Conservation (phyloP, 2,797 vertebrate genomes). For the Amblyopsis hoosieri region DNA sequence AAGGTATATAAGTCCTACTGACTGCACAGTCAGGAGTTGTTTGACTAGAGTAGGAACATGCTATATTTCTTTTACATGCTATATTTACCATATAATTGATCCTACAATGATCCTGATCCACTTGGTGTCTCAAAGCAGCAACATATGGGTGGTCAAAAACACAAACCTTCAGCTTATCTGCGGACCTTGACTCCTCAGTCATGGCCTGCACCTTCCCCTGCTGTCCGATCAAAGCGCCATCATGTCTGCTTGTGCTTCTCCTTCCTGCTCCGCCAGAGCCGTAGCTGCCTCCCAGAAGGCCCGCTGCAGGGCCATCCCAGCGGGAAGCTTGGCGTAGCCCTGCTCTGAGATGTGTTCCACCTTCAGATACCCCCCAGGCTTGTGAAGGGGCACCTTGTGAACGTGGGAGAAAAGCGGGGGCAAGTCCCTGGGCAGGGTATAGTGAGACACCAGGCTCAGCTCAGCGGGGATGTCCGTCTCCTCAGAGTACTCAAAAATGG, state of each 20-base stretch:
- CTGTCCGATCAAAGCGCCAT: too few relatives aligned
- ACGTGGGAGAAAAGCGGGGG: conserved; percentile 80
- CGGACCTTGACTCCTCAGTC: too few relatives aligned
- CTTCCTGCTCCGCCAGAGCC: conserved; percentile 17
- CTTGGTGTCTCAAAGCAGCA: too few relatives aligned
- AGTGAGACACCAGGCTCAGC: conserved; percentile 71
- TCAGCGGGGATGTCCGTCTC: conserved; percentile 71
- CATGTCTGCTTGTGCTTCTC: too few relatives aligned
- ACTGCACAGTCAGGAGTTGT: neutral
- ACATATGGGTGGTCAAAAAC: too few relatives aligned
- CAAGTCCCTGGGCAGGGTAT: conserved; percentile 70
- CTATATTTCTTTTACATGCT: too few relatives aligned
- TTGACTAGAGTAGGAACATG: too few relatives aligned
- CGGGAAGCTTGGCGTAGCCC: conserved; percentile 60
- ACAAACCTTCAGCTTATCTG: too few relatives aligned
- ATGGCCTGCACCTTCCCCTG: too few relatives aligned
- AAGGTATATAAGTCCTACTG: neutral
- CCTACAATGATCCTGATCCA: too few relatives aligned
- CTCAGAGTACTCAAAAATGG: conserved; percentile 74
- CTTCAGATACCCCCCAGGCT: conserved; percentile 70
- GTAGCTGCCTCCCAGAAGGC: conserved; percentile 68
- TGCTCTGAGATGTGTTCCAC: conserved; percentile 74
- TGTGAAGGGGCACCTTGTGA: conserved; percentile 72
- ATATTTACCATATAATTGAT: too few relatives aligned
- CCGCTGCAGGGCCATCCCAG: conserved; percentile 68